Evolutionary conservation across 2,797 vertebrate species (phyloP).

Genomic region (Hozukius guyotensis): DNA sequence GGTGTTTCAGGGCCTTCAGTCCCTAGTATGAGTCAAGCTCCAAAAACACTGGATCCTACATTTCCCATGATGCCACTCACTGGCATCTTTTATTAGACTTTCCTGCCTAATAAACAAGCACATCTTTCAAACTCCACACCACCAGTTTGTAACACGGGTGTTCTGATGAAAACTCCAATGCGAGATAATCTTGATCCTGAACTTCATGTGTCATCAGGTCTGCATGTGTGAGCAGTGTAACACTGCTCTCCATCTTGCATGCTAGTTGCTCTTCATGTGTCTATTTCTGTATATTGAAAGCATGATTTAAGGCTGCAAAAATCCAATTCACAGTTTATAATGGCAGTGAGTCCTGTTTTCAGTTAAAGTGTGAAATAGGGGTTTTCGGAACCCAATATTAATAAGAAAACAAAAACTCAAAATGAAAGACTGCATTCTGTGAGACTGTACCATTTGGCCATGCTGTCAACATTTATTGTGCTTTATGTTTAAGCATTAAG

Average conservation of each 20-base stretch:
- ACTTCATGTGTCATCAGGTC: neutral
- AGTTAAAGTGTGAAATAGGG: too few relatives aligned
- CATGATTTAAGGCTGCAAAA: neutral
- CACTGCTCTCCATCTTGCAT: neutral
- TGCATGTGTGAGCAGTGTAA: neutral
- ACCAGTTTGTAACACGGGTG: neutral
- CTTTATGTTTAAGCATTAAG: neutral
- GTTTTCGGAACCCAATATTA: neutral
- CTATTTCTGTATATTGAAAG: too few relatives aligned
- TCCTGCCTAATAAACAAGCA: neutral
- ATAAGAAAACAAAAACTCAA: neutral
- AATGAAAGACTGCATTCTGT: neutral
- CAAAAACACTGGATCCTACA: neutral
- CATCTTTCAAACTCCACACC: neutral
- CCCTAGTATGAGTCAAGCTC: neutral
- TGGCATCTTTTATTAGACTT: neutral
- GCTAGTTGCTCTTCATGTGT: neutral
- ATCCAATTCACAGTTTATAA: neutral
- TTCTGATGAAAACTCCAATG: neutral
- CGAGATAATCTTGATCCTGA: neutral
- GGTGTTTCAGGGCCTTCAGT: neutral
- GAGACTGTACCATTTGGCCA: neutral
- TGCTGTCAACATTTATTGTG: neutral
- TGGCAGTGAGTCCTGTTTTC: too few relatives aligned
- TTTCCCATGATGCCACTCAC: neutral